Evolutionary conservation across 1,140 invertebrate genomes (phyloP).

Genomic region (Neodiprion fabricii): DNA sequence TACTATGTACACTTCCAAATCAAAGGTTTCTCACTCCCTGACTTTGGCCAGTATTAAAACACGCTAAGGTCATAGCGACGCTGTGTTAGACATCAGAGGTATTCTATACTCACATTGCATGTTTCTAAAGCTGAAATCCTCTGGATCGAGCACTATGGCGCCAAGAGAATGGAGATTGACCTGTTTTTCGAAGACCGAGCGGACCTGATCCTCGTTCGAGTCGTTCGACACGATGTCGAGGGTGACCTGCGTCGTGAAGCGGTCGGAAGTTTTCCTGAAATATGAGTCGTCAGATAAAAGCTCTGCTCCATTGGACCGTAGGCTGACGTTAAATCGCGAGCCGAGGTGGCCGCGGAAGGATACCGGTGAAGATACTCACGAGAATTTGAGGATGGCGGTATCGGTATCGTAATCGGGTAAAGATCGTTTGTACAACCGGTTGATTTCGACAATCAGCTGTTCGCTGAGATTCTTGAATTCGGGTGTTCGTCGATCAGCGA

Average conservation of each 20-base stretch:
- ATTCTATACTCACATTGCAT: slow-evolving; percentile 43
- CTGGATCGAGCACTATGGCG: slow-evolving; percentile 41
- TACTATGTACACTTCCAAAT: too few relatives aligned
- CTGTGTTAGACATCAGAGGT: too few relatives aligned
- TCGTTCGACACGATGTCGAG: slow-evolving; percentile 53
- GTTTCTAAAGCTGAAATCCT: slow-evolving; percentile 49
- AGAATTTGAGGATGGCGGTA: slow-evolving; percentile 51
- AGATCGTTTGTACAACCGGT: slow-evolving; percentile 40
- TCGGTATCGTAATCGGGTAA: slow-evolving; percentile 45
- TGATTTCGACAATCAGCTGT: slow-evolving; percentile 45
- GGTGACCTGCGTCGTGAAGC: slow-evolving; percentile 49
- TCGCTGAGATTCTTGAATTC: slow-evolving; percentile 46
- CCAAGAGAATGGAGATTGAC: slow-evolving; percentile 48
- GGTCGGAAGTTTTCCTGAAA: slow-evolving; percentile 44
- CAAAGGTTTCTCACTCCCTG: too few relatives aligned
- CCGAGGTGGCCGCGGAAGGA: too few relatives aligned
- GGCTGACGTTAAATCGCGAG: background rate
- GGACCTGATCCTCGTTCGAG: slow-evolving; percentile 43
- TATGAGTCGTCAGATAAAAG: slow-evolving; percentile 16
- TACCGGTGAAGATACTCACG: slow-evolving; percentile 40
- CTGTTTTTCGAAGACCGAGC: slow-evolving; percentile 43
- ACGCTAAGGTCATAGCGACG: too few relatives aligned
- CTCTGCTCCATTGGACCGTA: background rate
- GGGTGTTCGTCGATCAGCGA: slow-evolving; percentile 42
- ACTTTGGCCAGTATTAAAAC: too few relatives aligned